A percentile compares a stretch with the other conserved stretches of the same genome.
phyloP scores from a whole-genome alignment of 2,888 invertebrate species.

The Acanthacorydalis orientalis region DNA sequence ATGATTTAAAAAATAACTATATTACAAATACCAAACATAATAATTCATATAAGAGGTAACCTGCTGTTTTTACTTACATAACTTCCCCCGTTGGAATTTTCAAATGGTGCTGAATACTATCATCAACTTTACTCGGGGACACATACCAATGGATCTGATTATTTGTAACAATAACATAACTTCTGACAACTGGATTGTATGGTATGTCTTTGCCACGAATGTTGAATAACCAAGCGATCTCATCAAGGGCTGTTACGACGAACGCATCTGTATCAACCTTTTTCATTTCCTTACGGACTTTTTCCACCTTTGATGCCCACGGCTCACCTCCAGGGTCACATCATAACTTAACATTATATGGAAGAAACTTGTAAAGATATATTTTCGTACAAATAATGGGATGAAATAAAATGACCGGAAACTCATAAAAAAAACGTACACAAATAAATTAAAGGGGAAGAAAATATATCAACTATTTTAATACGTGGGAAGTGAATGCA shows the following conservation, averaged over 20 bases:
- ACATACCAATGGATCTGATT: constrained; percentile 52
- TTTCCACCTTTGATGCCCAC: constrained; percentile 61
- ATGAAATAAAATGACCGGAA: too few relatives aligned
- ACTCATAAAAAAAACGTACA: too few relatives aligned
- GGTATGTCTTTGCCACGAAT: constrained; percentile 73
- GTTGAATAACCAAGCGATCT: constrained; percentile 78
- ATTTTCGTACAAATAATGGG: neutral
- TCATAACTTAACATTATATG: constrained; percentile 6
- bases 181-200: constrained; percentile 61
- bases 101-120: constrained; percentile 26
- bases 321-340: constrained; percentile 31
- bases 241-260: constrained; percentile 72
- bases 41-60: too few relatives aligned
- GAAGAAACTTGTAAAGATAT: constrained; percentile 1
- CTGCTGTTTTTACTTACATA: too few relatives aligned
- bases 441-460: neutral
- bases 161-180: constrained; percentile 53
- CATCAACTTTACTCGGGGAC: constrained; percentile 41
- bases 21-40: too few relatives aligned
- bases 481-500: neutral
- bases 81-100: constrained; percentile 15
- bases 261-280: constrained; percentile 53
- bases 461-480: neutral
- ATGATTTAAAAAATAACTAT: too few relatives aligned
- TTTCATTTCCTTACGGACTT: constrained; percentile 44